Evolutionary conservation across 2,797 vertebrate genomes (phyloP), one percentile per base, ranked within the genome.

Genomic region (Pterois miles): DNA sequence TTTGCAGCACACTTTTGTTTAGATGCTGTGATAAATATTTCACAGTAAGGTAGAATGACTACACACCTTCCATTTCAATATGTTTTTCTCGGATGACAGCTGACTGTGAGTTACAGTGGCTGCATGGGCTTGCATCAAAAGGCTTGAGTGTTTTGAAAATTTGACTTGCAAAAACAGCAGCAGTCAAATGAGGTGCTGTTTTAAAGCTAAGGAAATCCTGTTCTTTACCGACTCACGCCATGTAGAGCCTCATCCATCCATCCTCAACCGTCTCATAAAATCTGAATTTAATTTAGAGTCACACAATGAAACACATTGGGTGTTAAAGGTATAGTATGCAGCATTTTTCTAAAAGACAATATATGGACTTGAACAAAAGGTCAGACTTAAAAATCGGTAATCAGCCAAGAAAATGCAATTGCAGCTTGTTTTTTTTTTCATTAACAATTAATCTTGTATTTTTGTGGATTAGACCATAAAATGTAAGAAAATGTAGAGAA

Each of bases 151-250:
- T 46, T 46, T 74, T 48, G 23, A 65, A 27, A 27, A 74, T 87
- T 82, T 89, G 57, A 81, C 85, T 85, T 86, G 85, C 85, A 89
- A 87, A 89, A 76, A 4, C 16, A 60, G 84, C 83, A 88, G 56
- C 67, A 90, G 88, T 89, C 82, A 89, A 90, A 91, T 87, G 50
- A 64, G 76, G 52, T 14, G 68, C 34, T 70, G 50, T 40, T 46
- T 36, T 50, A 46, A 83, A 71, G 36, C 33, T 5, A 4, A 89
- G 84, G 80, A 88, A 78, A 83, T 88, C 80, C 78, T 78, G 80
- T 48, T 71, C 63, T 59, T 65, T 22, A 36, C 59, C 59, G 56
- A 71, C 34, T 65, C 23, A 48, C 6, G 4, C 34, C 14, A n/a
- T 70, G 46, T 25, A 25, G 56, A 18, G 34, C 9, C 23, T 65